Evolutionary conservation across 2,888 invertebrate genomes (phyloP), one percentile per base, ranked within the genome.

Genomic region (Pherbina coryleti): DNA sequence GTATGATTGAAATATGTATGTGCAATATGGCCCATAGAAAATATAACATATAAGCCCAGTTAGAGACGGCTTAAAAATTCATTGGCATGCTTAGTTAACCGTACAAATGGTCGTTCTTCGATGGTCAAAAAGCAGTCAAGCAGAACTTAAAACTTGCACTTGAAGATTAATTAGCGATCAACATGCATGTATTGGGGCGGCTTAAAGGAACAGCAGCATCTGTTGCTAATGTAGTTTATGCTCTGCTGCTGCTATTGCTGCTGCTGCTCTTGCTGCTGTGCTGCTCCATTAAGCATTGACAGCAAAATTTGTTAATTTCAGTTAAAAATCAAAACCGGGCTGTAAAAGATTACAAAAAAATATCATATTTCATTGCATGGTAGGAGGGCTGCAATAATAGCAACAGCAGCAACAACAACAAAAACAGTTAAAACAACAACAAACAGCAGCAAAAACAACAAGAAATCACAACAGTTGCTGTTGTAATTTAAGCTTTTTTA

Each of bases 101-200:
- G 44, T 44, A 60, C 60, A 60, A 28, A 28, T 9, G 60, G 60
- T 60, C 25, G 60, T 37, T 37, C 5, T 31, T 28, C 31, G 71
- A 5, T 57, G 57, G 25, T 57, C 25, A 57, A 11, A 37, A 60
- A 5, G 19, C 37, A 72, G 17, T 37, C 57, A 57, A 60, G 72
- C 72, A 72, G 57, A 72, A 71, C 71, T 44, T 34, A 55, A 55
- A 53, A 57, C 71, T 31, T 71, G 71, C 71, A 31, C 71, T 71
- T 55, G 71, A 44, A 60, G 31, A 37, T 72, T 57, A 72, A 72
- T 72, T 60, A 72, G 34, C 17, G 44, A 72, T 60, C 72, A 37
- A 60, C 57, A 57, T 72, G 72, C 34, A 72, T 31, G 69, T 17
- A 51, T 25, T 34, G 14, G 11, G 14, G 11, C 57, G 22, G n/a